Conservation (phyloP, 2,888 invertebrate genomes). For the Lasioglossum zephyrum region DNA sequence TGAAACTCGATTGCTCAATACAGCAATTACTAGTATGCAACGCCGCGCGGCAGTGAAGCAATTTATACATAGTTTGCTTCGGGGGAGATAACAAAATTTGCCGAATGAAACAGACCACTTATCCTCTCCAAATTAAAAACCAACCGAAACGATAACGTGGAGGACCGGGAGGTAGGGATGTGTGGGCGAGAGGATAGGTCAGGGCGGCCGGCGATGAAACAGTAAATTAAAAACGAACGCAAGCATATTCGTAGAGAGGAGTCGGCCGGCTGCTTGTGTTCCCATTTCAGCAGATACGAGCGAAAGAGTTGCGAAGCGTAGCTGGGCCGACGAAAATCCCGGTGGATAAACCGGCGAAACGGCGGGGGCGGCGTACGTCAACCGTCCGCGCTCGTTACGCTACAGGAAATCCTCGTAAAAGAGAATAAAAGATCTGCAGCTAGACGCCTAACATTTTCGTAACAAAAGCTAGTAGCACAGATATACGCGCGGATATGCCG, state of each 20-base stretch:
- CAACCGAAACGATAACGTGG: slow-evolving; percentile 36
- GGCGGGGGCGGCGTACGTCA: slow-evolving; percentile 30
- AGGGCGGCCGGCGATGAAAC: slow-evolving; percentile 21
- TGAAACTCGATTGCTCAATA: slow-evolving; percentile 6
- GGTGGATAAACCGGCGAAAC: slow-evolving; percentile 38
- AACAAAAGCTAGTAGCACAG: slow-evolving; percentile 57
- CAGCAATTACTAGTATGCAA: slow-evolving; percentile 1
- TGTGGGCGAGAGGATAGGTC: not conserved
- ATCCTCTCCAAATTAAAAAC: slow-evolving; percentile 47
- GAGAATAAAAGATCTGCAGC: slow-evolving; percentile 59
- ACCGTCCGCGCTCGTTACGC: slow-evolving; percentile 43
- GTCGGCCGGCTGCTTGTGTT: not conserved
- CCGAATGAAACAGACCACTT: not conserved
- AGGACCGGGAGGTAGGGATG: not conserved
- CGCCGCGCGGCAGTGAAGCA: not conserved
- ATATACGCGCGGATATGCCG: slow-evolving; percentile 30
- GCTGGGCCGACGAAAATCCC: slow-evolving; percentile 43
- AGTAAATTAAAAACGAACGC: slow-evolving; percentile 45
- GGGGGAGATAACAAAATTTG: slow-evolving; percentile 35
- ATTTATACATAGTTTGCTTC: slow-evolving; percentile 25
- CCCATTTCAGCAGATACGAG: slow-evolving; percentile 19
- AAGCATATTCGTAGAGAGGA: slow-evolving; percentile 23
- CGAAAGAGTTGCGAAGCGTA: slow-evolving; percentile 14
- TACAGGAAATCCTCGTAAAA: slow-evolving; percentile 42
- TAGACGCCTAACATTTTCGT: slow-evolving; percentile 54